Evolutionary conservation across 2,113 vertebrate genomes (phyloP).

Genomic region (Oceanites oceanicus): DNA sequence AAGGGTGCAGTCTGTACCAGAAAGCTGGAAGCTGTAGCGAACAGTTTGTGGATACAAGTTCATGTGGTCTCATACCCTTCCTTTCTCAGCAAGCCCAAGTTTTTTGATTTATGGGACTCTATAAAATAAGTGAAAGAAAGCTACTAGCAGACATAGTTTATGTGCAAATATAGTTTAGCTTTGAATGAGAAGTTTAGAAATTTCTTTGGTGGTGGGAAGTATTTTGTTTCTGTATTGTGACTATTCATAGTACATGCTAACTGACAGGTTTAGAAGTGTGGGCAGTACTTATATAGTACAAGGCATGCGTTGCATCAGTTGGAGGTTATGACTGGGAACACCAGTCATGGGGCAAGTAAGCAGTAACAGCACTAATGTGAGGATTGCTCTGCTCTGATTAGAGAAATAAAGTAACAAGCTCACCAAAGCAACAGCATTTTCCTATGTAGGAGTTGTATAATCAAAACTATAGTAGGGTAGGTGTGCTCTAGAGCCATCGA

Average conservation of each 20-base stretch:
- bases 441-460: not conserved
- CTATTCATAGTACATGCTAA: not conserved
- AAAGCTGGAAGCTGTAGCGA: not conserved
- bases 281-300: not conserved
- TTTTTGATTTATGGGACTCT: not conserved
- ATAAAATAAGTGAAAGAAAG: not conserved
- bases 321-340: not conserved
- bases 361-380: not conserved
- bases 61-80: not conserved
- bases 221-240: not conserved
- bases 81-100: not conserved
- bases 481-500: not conserved
- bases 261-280: not conserved
- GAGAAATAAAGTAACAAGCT: not conserved
- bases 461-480: not conserved
- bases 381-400: not conserved
- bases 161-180: not conserved
- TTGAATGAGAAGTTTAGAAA: not conserved
- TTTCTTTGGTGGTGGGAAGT: not conserved
- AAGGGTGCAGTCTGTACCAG: not conserved
- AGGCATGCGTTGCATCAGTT: not conserved
- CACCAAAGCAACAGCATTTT: not conserved
- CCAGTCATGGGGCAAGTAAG: not conserved
- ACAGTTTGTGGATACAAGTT: not conserved
- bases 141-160: not conserved